Evolutionary conservation across 2,797 vertebrate genomes (phyloP), one percentile per base, ranked within the genome.

Genomic region (Gambelia wislizenii): DNA sequence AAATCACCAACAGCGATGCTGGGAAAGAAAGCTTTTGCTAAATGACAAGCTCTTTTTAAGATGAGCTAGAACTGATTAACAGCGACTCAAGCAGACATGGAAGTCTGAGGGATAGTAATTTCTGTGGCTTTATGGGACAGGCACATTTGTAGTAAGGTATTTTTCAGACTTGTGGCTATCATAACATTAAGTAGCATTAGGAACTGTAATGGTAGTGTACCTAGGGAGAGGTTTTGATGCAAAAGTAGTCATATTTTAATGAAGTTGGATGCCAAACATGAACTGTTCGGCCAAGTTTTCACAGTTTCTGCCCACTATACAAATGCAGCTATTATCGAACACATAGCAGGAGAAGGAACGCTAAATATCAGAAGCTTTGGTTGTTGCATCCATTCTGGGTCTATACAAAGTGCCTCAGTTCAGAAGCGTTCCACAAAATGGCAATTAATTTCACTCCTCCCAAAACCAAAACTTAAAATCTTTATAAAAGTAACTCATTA

Each of bases 21-120:
- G n/a, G n/a, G n/a, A n/a, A 75, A 56, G 54, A 75, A 83, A 88
- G 42, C 44, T 83, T 61, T n/a, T 52, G 18, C 83, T 83, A 36
- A 22, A 33, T 18, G 54, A n/a, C 49, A 47, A 64, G 2, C 30
- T 80, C 36, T 79, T 39, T 54, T n/a, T 44, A 20, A 12, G 1
- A 42, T 70, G 44, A 52, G 59, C 42, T 67, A 59, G n/a, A 70
- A 20, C 36, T 47, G 30, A 39, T 16, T 77, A 61, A 77, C 20
- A 39, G 47, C 27, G 54, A 42, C 42, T 79, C 47, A 87, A 25
- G 47, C 44, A 69, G 44, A 16, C 47, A 79, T 12, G 36, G 14
- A 76, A 39, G 14, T 0, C 25, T 36, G 22, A 33, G 8, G 16
- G 61, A 25, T 54, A 70, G 25, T 69, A 52, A 52, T 1, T 30